Evolutionary conservation across 2,113 vertebrate genomes (phyloP).

Genomic region (Bos indicus): DNA sequence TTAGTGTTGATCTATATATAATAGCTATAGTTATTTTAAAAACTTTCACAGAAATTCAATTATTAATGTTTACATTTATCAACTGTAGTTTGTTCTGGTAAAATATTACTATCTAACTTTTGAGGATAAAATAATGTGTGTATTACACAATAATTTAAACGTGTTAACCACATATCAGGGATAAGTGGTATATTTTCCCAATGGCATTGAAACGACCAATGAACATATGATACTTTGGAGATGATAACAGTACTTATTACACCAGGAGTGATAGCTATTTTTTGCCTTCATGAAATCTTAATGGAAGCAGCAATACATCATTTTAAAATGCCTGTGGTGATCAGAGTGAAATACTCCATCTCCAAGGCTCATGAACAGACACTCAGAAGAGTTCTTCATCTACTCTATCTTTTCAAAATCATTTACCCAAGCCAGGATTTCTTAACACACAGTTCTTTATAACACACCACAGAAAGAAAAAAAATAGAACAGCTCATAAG

Average conservation of each 20-base stretch:
- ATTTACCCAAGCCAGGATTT: not conserved
- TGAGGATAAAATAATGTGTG: accelerated
- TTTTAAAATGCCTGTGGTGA: not conserved
- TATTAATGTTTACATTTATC: not conserved
- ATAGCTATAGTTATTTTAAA: not conserved
- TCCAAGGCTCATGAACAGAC: not conserved
- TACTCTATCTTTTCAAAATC: not conserved
- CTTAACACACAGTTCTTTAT: not conserved
- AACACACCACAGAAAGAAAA: not conserved
- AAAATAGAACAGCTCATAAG: not conserved
- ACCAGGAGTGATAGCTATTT: not conserved
- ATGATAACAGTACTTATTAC: not conserved
- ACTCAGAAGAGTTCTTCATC: not conserved
- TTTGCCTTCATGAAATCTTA: not conserved
- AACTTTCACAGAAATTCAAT: not conserved
- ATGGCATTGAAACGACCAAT: not conserved
- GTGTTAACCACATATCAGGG: not conserved
- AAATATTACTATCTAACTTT: not conserved
- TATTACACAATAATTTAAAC: not conserved
- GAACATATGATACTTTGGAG: not conserved
- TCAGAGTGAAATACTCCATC: not conserved
- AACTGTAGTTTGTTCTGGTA: not conserved
- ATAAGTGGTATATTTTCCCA: not conserved
- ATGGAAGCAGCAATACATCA: not conserved
- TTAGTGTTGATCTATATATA: not conserved